phyloP scores from a whole-genome alignment of 2,113 vertebrate genomes.

The Alaudala cheleensis region DNA sequence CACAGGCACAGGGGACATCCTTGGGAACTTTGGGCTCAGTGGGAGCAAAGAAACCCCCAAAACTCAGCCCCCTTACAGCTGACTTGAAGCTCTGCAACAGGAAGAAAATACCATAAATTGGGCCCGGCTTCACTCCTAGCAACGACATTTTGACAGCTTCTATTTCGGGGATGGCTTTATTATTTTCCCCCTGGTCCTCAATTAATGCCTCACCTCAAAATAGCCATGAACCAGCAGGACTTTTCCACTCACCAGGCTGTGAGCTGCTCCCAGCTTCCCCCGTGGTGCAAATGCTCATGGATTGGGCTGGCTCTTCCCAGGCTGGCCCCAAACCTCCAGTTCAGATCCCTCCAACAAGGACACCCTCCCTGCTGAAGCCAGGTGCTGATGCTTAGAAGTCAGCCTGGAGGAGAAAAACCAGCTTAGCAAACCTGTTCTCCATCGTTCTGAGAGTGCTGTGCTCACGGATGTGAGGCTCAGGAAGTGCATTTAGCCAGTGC shows the following conservation, averaged over 20 bases:
- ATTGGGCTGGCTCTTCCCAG: not conserved
- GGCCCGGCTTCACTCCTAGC: not conserved
- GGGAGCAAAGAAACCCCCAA: not conserved
- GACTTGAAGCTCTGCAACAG: not conserved
- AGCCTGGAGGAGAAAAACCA: not conserved
- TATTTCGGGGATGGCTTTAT: not conserved
- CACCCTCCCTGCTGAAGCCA: not conserved
- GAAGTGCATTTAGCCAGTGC: not conserved
- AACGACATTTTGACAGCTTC: conserved; percentile 23
- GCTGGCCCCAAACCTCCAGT: not conserved
- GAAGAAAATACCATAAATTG: rapidly evolving
- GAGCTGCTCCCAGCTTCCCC: not conserved
- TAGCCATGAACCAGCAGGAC: not conserved
- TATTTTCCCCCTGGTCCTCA: conserved; percentile 28
- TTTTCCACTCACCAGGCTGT: not conserved
- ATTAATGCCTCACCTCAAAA: conserved; percentile 47
- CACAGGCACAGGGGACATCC: not conserved
- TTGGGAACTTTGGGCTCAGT: not conserved
- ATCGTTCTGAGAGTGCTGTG: not conserved
- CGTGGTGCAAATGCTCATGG: rapidly evolving
- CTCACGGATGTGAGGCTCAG: not conserved
- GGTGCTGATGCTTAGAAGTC: not conserved
- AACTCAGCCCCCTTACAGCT: not conserved
- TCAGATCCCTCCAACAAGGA: too few relatives aligned
- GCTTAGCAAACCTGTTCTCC: not conserved